A percentile compares a stretch with the other conserved stretches of the same genome.
These are phyloP conservation scores for Nannoperca obscura DNA, from an alignment of 2,797 vertebrate species.

Conservation along the genomic window DNA sequence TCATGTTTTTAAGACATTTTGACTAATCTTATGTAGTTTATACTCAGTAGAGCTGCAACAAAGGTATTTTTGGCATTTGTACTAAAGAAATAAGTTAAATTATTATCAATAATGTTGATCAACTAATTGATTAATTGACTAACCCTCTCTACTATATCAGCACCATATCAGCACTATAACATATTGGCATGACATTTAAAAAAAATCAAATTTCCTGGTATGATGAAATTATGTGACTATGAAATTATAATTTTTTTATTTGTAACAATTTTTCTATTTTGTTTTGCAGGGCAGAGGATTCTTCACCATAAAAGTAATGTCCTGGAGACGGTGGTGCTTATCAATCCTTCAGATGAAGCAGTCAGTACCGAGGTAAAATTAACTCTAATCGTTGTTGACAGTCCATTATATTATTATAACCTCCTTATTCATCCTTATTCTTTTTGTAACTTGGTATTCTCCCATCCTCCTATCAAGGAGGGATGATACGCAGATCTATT, in stretches of 20 bases:
- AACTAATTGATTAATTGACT: neutral
- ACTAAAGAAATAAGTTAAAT: too few species aligned
- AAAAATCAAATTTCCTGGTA: neutral
- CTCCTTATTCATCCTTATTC: neutral
- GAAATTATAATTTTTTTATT: neutral
- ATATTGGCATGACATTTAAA: neutral
- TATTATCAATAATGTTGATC: too few species aligned
- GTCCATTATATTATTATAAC: neutral
- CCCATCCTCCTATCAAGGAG: neutral
- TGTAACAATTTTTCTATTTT: conserved; percentile 21
- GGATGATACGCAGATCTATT: conserved; percentile 18
- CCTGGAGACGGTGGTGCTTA: conserved; percentile 96
- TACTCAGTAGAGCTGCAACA: neutral
- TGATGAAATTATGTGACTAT: neutral
- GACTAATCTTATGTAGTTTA: neutral
- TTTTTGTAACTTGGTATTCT: conserved; percentile 1
- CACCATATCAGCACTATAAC: neutral
- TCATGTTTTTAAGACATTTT: neutral
- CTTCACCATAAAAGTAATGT: conserved; percentile 97
- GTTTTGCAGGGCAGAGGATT: conserved; percentile 93
- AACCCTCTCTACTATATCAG: neutral
- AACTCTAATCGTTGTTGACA: neutral
- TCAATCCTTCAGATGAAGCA: conserved; percentile 97
- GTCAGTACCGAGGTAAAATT: conserved; percentile 93
- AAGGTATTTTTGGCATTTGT: neutral